Evolutionary conservation across 2,113 vertebrate genomes (phyloP), one percentile per base, ranked within the genome.

Genomic region (Balaenoptera acutorostrata): DNA sequence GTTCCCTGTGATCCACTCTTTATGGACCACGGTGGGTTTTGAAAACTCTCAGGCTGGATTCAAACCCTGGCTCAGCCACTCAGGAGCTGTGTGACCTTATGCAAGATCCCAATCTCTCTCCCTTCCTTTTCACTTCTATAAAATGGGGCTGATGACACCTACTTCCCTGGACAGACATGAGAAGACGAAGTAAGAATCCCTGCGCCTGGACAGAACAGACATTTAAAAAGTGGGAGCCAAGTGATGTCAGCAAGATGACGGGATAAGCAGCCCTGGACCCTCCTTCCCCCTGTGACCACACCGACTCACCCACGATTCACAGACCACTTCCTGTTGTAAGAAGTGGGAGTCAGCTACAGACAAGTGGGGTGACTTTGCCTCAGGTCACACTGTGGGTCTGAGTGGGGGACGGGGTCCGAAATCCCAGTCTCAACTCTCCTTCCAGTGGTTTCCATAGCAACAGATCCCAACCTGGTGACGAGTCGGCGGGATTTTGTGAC

Each of bases 381-480:
- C 8, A 5, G 46, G 44, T 66, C 69, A 80, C 59, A 6, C 0
- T 0, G 36, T 15, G 9, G 86, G 87, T 81, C 64, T 2, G 36
- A 33, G 61, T 3, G 15, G 41, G 55, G 36, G 55, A 18, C 3
- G 0, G 69, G 61, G 64, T 87, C 82, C 33, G 0, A 86, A 80
- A 49, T 49, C 71, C 66, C 66, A 18, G 33, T 3, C 85, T 78
- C 31, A 1, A 46, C n/a, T 8, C 64, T 80, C 87, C 2, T 2
- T 5, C 63, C 61, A 18, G 1, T 4, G 0, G 94, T 96, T 97
- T 95, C 96, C 92, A 66, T 94, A 87, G 96, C 87, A 87, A 97
- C 89, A 0, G 49, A 87, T 52, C 75, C 44, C 93, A 90, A 59
- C 64, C 77, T 77, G 69, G 91, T 46, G 78, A 88, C 13, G 88